A percentile compares a stretch with the other conserved stretches of the same genome.
Conservation (phyloP, 2,797 vertebrate genomes). For the Oreonectes daqikongensis region DNA sequence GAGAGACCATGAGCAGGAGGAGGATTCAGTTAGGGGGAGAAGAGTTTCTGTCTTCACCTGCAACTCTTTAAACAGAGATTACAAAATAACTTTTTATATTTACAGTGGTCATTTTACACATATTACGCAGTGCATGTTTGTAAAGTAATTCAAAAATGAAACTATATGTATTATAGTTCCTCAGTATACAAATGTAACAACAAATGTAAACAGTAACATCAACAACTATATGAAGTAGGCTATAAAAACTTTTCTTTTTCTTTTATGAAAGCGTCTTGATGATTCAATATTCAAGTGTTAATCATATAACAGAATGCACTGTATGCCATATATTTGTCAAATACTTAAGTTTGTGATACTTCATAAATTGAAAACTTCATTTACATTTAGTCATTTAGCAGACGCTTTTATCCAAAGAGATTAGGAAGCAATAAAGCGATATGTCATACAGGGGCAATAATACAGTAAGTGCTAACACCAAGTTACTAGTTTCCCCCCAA, state of each 20-base stretch:
- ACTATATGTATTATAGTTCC: background rate
- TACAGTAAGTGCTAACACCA: no score
- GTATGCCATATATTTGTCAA: background rate
- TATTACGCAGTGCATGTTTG: background rate
- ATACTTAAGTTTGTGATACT: no score
- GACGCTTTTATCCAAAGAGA: no score
- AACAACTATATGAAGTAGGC: no score
- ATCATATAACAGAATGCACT: background rate
- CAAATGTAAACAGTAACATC: background rate
- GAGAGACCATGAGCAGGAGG: constrained; percentile 52
- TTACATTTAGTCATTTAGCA: no score
- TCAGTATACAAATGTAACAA: background rate
- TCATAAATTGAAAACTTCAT: no score
- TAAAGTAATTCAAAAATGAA: background rate
- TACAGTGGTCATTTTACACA: background rate
- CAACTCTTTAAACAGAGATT: constrained; percentile 22
- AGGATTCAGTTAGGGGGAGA: constrained; percentile 39
- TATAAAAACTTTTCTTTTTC: no score
- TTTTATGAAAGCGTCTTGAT: background rate
- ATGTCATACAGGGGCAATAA: no score
- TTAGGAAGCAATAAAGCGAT: no score
- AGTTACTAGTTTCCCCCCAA: no score
- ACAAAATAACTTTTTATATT: constrained; percentile 1
- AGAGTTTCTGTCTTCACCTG: constrained; percentile 55
- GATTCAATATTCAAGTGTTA: background rate